Evolutionary conservation across 2,888 invertebrate species (phyloP).

Genomic region (Rhopalosiphum nymphaeae): DNA sequence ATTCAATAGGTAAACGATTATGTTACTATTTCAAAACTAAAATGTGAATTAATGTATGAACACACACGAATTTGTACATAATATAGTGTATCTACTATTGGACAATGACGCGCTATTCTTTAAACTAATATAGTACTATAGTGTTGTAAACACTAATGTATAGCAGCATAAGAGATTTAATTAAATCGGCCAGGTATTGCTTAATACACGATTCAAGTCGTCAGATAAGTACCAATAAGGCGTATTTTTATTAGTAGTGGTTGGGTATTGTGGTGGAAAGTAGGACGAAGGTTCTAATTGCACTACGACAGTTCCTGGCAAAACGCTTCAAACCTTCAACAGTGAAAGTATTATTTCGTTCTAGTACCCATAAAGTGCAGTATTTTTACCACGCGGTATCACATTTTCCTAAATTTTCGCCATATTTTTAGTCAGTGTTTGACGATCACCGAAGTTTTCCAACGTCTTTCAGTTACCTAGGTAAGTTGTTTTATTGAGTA

Average conservation of each 20-base stretch:
- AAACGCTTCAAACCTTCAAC: slow-evolving; percentile 55
- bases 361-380: background rate
- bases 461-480: background rate
- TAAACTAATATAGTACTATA: background rate
- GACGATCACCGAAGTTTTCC: background rate
- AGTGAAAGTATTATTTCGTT: slow-evolving; percentile 55
- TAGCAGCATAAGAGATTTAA: background rate
- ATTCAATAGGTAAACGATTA: background rate
- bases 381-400: background rate
- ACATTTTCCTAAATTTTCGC: background rate
- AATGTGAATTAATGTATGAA: background rate
- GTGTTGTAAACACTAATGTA: background rate
- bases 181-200: background rate
- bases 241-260: slow-evolving; percentile 9
- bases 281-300: slow-evolving; percentile 48
- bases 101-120: background rate
- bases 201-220: background rate
- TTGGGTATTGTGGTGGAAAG: slow-evolving; percentile 47
- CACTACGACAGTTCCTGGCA: slow-evolving; percentile 35
- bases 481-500: background rate
- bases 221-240: background rate
- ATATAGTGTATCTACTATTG: background rate
- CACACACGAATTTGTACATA: background rate
- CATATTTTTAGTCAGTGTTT: background rate
- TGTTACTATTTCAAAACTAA: background rate